Evolutionary conservation across 2,888 invertebrate species (phyloP).

Genomic region (Andrena praecox): DNA sequence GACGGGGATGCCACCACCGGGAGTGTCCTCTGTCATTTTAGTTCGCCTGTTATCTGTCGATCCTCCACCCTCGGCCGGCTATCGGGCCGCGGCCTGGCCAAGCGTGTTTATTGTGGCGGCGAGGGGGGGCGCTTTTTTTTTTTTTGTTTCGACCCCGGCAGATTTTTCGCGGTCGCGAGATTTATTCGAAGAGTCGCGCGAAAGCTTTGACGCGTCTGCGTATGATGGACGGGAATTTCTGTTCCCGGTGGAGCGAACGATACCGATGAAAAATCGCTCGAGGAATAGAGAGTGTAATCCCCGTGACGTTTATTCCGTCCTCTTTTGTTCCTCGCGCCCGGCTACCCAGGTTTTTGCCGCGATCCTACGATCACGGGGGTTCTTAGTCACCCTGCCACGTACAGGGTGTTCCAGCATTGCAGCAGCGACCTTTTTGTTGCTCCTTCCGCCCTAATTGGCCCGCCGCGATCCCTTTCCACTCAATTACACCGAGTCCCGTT

Average conservation of each 20-base stretch:
- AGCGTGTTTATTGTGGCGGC: slow-evolving; percentile 50
- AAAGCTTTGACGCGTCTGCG: slow-evolving; percentile 58
- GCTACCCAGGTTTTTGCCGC: background rate
- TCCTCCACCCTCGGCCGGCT: slow-evolving; percentile 34
- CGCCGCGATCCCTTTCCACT: no score
- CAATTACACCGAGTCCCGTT: no score
- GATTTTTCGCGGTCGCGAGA: slow-evolving; percentile 57
- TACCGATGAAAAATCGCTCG: slow-evolving; percentile 60
- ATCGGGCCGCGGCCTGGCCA: slow-evolving; percentile 34
- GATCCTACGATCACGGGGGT: background rate
- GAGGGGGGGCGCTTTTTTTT: background rate
- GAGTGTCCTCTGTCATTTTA: slow-evolving; percentile 60
- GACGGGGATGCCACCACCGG: slow-evolving; percentile 57
- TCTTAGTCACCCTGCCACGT: background rate
- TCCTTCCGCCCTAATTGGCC: no score
- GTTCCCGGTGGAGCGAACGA: slow-evolving; percentile 43
- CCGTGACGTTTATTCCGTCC: slow-evolving; percentile 38
- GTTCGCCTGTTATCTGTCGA: slow-evolving; percentile 63
- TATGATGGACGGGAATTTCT: slow-evolving; percentile 56
- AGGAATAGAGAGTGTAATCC: slow-evolving; percentile 49
- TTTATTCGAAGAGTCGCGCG: slow-evolving; percentile 58
- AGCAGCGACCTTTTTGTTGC: no score
- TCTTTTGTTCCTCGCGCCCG: slow-evolving; percentile 11
- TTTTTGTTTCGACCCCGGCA: slow-evolving; percentile 7
- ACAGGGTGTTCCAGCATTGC: no score